Evolutionary conservation across 2,888 invertebrate species (phyloP), one percentile per base, ranked within the genome.

Genomic region (Lepas anatifera): DNA sequence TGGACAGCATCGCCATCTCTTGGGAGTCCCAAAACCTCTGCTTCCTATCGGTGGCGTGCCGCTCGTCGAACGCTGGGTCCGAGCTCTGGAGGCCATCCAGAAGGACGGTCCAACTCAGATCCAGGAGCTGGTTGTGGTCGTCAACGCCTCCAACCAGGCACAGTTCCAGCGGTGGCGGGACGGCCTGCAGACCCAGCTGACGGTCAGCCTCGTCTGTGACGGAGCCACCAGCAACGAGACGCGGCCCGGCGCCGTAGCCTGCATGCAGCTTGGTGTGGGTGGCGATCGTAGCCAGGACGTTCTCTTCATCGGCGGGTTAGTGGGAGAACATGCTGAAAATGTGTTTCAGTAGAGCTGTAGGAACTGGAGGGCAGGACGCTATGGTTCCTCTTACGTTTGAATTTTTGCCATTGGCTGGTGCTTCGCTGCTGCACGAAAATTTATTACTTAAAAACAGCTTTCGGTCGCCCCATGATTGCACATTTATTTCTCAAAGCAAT

Each of bases 221-320:
- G 74, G 73, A 4, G 70, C 72, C 18, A 48, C 11, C 6, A 69
- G 63, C 68, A 74, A 74, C 63, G 73, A 73, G 8, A 67, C 66
- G 32, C 70, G 74, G 8, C 66, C 70, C 11, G 74, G 74, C 13
- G 74, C 74, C 29, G 70, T 74, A 16, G 67, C 72, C n/a, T 72
- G 72, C 39, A 74, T 74, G 69, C 25, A 63, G 46, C 52, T 73
- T 16, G 74, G 73, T 4, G 52, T 70, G 16, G 63, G 58, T 18
- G 32, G 71, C 29, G 48, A 70, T 32, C 16, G 18, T 1, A 43
- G 22, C 10, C 68, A 69, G 22, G 71, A 73, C 46, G 63, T 67
- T 3, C 69, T 74, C 1, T 69, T 74, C 52, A 66, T 74, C 27
- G 74, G 73, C 16, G 74, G 74, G 73, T 73, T 67, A 69, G 67